A percentile compares a stretch with the other conserved stretches of the same genome.
These are phyloP conservation scores for Junonia oenone DNA, from an alignment of 2,888 invertebrate species.

Conservation along the genomic window DNA sequence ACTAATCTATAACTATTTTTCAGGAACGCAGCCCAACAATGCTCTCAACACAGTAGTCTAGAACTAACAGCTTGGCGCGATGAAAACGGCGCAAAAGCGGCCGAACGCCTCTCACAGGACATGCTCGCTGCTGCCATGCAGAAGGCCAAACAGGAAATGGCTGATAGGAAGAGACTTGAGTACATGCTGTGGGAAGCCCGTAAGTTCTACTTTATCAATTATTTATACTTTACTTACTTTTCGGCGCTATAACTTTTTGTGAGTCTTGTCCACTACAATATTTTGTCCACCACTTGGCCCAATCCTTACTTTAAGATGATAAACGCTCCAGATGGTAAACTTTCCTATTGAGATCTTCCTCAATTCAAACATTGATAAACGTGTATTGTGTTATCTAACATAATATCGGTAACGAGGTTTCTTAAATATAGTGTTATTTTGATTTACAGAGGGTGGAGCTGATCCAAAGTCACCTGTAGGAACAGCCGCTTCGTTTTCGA, in stretches of 20 bases:
- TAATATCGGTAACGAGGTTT: too few species aligned
- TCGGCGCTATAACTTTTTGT: too few species aligned
- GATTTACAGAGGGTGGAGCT: constrained; percentile 83
- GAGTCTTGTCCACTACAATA: too few species aligned
- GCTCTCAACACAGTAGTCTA: constrained; percentile 84
- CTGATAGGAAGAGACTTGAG: constrained; percentile 87
- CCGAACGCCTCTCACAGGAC: constrained; percentile 84
- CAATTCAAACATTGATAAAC: too few species aligned
- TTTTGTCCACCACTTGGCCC: too few species aligned
- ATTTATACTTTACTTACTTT: too few species aligned
- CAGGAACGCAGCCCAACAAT: constrained; percentile 86
- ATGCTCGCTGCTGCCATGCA: constrained; percentile 86
- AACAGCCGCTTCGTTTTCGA: constrained; percentile 93
- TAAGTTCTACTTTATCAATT: constrained; percentile 6
- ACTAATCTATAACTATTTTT: too few species aligned
- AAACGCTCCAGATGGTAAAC: too few species aligned
- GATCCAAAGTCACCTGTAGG: constrained; percentile 93
- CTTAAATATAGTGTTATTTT: too few species aligned
- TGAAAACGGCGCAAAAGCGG: constrained; percentile 77
- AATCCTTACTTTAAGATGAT: too few species aligned
- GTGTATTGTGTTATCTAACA: too few species aligned
- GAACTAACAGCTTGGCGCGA: constrained; percentile 86
- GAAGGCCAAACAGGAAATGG: constrained; percentile 88
- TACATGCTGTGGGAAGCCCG: constrained; percentile 86
- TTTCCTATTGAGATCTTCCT: too few species aligned